These are phyloP conservation scores for Tapera naevia DNA, from an alignment of 2,797 vertebrate species.

Conservation along the genomic window DNA sequence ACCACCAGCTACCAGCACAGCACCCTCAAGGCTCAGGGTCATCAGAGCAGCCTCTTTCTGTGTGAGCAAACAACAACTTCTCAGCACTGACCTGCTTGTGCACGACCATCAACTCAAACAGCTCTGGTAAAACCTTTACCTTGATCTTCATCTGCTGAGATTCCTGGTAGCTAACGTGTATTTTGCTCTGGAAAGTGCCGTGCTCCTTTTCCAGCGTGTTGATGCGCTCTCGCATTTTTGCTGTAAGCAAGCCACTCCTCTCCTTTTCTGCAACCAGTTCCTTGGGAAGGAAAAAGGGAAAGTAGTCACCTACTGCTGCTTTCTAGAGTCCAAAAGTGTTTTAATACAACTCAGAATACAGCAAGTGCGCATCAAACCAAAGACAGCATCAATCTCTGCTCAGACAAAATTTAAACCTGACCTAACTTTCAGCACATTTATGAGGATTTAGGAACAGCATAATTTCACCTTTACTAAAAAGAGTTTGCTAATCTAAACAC, in stretches of 20 bases:
- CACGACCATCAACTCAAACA: fast-evolving
- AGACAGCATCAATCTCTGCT: fast-evolving
- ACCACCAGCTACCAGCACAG: neutral
- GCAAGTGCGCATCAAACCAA: neutral
- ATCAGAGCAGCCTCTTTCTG: neutral
- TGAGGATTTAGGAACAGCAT: neutral
- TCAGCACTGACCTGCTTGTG: neutral
- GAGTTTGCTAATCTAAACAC: neutral
- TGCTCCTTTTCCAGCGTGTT: conserved; percentile 90
- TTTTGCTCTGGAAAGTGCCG: conserved; percentile 89
- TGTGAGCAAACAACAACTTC: neutral
- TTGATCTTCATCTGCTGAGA: conserved; percentile 92
- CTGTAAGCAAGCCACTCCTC: conserved; percentile 84
- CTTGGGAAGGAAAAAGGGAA: conserved; percentile 59
- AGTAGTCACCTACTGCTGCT: neutral
- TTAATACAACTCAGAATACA: neutral
- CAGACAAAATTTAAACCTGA: neutral
- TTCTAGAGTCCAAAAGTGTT: neutral
- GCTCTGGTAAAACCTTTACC: conserved; percentile 69
- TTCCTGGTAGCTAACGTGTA: conserved; percentile 91
- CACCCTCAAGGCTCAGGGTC: neutral
- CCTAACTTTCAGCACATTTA: neutral
- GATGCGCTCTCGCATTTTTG: conserved; percentile 90
- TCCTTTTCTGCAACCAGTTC: conserved; percentile 95
- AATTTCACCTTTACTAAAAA: neutral